Evolutionary conservation across 2,113 vertebrate genomes (phyloP), one percentile per base, ranked within the genome.

Genomic region (Erinaceus europaeus): DNA sequence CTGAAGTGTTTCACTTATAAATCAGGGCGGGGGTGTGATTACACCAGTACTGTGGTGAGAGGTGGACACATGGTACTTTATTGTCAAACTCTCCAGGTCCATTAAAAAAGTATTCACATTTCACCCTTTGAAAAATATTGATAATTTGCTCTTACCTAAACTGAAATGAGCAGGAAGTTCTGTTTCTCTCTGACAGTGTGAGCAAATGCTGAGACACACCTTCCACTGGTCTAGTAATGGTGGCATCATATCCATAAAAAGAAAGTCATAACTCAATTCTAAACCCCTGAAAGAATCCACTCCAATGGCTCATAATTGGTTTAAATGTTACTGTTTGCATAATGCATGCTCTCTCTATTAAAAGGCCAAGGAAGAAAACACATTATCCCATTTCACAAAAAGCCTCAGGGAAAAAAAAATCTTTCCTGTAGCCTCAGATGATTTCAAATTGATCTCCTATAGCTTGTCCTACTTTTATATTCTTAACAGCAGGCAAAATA

Each of bases 291-390:
- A 84, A 68, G 87, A 86, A 72, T 68, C 72, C 73, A 42, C 73
- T 32, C 72, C 88, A 76, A 21, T 86, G 11, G 84, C 57, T 83
- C 14, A 5, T 89, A 84, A 94, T 73, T 80, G 86, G 73, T 77
- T 88, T 73, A 84, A 76, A 84, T 84, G 84, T 81, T 88, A 64
- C 44, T 44, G 82, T 81, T 67, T 86, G 90, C 71, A 73, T 80
- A 85, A 90, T 57, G 67, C 83, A 48, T 73, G 83, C 38, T 90
- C 86, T 80, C 93, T 77, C 89, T 91, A 93, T 86, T 83, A 77
- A 93, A 90, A 92, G 86, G 90, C 79, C 62, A 1, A 0, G 9
- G 76, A 84, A 44, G 76, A 72, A 79, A 68, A 77, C 29, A 52
- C 40, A 53, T 72, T 34, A 73, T n/a, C 64, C 38, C 55, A 34